A percentile compares a stretch with the other conserved stretches of the same genome.
Evolutionary conservation across 2,113 vertebrate species (phyloP).

Genomic region (Crotalus viridis): DNA sequence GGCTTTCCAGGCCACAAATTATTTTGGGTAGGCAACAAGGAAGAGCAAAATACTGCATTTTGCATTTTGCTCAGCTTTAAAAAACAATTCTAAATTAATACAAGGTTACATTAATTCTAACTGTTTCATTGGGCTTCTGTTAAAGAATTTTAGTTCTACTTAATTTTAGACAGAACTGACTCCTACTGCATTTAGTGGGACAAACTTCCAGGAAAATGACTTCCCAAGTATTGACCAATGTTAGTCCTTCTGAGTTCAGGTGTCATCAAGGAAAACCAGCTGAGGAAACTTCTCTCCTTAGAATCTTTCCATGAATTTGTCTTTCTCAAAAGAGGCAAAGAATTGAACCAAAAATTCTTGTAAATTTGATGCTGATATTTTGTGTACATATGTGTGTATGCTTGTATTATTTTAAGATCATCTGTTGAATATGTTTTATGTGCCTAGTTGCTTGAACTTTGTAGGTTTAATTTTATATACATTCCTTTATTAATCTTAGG

Average conservation of each 20-base stretch:
- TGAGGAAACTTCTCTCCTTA: background rate
- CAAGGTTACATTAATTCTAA: background rate
- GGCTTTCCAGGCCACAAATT: background rate
- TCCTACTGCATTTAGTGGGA: background rate
- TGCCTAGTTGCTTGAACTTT: background rate
- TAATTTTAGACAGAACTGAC: background rate
- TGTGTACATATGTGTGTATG: background rate
- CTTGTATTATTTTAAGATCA: background rate
- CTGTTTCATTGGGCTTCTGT: background rate
- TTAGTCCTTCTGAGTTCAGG: background rate
- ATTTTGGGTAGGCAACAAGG: background rate
- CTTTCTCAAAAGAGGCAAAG: background rate
- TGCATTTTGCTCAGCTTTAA: background rate
- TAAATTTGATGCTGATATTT: background rate
- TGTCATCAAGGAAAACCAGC: background rate
- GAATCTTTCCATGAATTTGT: background rate
- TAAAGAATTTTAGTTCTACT: background rate
- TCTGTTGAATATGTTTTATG: background rate
- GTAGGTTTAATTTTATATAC: background rate
- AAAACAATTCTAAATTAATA: background rate
- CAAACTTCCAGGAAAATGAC: background rate
- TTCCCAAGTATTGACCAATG: background rate
- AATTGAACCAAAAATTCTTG: too few species aligned
- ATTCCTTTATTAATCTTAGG: background rate
- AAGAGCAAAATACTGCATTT: background rate